Base-by-base conservation (phyloP, 1,140 invertebrate genomes). In the Drosophila navojoa region DNA sequence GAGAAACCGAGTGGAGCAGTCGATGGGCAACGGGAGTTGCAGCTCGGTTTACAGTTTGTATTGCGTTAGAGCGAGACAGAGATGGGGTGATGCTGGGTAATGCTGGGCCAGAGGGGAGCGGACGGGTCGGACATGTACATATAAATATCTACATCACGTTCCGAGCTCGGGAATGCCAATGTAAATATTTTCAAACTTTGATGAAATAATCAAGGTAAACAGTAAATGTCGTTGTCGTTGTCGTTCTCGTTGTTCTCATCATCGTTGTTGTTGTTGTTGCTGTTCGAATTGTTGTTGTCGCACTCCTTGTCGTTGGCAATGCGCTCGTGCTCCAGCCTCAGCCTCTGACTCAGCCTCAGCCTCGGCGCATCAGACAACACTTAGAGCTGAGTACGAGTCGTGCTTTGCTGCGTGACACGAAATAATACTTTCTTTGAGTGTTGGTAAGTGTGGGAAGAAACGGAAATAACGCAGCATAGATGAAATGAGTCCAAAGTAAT, bases 181-280 rank as follows among this genome's bases (percentile, higher is more conserved):
- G 82, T 87, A 87, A 87, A 87, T 87, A 87, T 87, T 87, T 86
- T 87, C 82, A 87, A 87, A 87, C 82, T 87, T 87, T 87, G 82
- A 87, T 87, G 82, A 87, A 87, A 87, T 87, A 87, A 87, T 87
- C 82, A 87, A 86, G 82, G 82, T 86, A 86, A 86, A 86, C 82
- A 86, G 82, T 86, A 86, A 86, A 86, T 86, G 81, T 86, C 84
- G 81, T 81, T 70, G 71, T 76, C 73, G 77, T 68, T 67, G 45
- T 73, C 42, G 40, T 61, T 57, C n/a, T 50, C 47, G 54, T 78
- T 63, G 70, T 68, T 59, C 32, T 76, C 29, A 29, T 62, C 53
- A 58, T 69, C 59, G 67, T 76, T 63, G 67, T 76, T 47, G 19
- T 22, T 42, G 38, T 54, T 59, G 10, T 25, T 50, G 19, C 29